phyloP scores from a whole-genome alignment of 2,113 vertebrate genomes.

The Corythaeola cristata region DNA sequence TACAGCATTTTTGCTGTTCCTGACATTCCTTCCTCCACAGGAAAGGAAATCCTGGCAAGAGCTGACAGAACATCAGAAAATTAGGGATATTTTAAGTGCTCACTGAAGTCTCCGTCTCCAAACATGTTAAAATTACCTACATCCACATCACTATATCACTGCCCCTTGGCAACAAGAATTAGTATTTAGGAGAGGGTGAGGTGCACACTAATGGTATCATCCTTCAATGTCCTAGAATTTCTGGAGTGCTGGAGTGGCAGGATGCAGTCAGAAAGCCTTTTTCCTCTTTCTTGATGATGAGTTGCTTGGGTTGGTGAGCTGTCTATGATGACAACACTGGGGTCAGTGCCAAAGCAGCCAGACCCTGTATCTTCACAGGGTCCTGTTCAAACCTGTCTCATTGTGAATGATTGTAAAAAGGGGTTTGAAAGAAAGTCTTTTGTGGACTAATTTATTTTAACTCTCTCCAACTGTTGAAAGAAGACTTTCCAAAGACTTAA shows the following conservation, averaged over 20 bases:
- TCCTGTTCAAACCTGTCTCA: neutral
- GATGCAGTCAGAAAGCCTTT: neutral
- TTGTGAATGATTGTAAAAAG: neutral
- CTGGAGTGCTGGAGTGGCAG: neutral
- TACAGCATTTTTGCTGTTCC: neutral
- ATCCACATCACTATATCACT: neutral
- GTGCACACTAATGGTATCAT: neutral
- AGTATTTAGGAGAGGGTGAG: neutral
- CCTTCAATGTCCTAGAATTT: neutral
- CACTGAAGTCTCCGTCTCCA: neutral
- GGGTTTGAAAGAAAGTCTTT: neutral
- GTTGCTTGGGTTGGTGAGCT: neutral
- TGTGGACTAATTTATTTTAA: neutral
- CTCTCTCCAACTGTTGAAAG: neutral
- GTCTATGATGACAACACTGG: neutral
- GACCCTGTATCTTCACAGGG: neutral
- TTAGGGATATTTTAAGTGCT: neutral
- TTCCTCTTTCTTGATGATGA: neutral
- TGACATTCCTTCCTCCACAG: neutral
- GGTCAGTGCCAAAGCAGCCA: neutral
- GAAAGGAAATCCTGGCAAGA: neutral
- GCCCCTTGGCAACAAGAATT: neutral
- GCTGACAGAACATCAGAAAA: neutral
- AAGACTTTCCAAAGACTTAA: neutral
- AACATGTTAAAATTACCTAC: neutral